Conservation (phyloP, 35 echinoderm and acorn worm species). For the Amphiura filiformis region DNA sequence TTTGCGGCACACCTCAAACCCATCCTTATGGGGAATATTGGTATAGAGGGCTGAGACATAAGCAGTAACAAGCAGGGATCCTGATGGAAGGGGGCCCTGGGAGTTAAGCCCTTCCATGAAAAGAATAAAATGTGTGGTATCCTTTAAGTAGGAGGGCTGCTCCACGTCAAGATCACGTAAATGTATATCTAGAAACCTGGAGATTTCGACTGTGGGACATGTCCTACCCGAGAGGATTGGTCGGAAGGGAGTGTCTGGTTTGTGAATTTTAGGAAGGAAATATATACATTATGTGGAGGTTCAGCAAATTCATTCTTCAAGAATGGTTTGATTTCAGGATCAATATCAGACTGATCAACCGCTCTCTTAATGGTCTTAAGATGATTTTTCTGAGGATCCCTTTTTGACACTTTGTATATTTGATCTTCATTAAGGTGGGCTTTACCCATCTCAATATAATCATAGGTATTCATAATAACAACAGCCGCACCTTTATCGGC, state of each 20-base stretch:
- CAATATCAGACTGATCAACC: too few relatives aligned
- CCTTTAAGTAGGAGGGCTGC: constrained; percentile 31
- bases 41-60: constrained; percentile 25
- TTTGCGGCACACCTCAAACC: neutral
- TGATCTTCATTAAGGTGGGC: too few relatives aligned
- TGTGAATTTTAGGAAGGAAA: constrained; percentile 17
- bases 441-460: too few relatives aligned
- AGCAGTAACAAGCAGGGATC: neutral
- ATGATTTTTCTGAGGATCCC: too few relatives aligned
- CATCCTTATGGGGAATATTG: constrained; percentile 33
- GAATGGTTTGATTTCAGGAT: too few relatives aligned
- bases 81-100: neutral
- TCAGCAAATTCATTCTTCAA: too few relatives aligned
- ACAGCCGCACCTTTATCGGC: too few relatives aligned
- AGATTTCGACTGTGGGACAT: constrained; percentile 29
- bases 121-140: constrained; percentile 24
- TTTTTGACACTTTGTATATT: too few relatives aligned
- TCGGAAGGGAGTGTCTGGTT: neutral
- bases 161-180: neutral
- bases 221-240: constrained; percentile 14
- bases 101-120: neutral
- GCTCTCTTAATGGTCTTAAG: too few relatives aligned
- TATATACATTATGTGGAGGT: neutral
- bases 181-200: constrained; percentile 16
- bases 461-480: too few relatives aligned